Conservation (phyloP, 2,888 invertebrate genomes). For the Acrobasis consociella region DNA sequence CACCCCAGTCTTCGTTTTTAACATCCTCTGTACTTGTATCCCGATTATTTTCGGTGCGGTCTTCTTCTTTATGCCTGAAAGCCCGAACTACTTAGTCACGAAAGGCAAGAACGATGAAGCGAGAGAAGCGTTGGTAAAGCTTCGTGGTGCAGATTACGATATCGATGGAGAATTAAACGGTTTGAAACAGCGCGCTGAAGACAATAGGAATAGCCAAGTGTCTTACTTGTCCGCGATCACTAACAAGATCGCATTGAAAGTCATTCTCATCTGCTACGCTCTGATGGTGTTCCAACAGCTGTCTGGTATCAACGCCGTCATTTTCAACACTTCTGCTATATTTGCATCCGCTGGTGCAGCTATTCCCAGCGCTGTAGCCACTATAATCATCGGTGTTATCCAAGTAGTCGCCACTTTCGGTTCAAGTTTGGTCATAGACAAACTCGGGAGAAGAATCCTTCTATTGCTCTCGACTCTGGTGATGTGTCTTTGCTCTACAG, state of each 20-base stretch:
- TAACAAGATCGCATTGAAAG: constrained; percentile 85
- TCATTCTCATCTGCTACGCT: constrained; percentile 87
- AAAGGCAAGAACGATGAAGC: constrained; percentile 86
- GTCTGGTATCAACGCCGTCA: constrained; percentile 91
- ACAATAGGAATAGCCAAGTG: constrained; percentile 75
- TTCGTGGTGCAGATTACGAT: constrained; percentile 89
- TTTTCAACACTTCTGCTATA: constrained; percentile 90
- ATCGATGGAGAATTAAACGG: constrained; percentile 85
- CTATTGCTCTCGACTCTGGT: constrained; percentile 87
- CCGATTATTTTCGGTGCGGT: constrained; percentile 87
- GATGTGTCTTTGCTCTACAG: constrained; percentile 87
- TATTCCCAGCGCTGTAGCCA: constrained; percentile 83
- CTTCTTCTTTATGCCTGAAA: constrained; percentile 94
- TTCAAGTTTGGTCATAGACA: constrained; percentile 91
- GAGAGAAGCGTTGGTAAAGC: constrained; percentile 84
- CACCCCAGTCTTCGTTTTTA: constrained; percentile 81
- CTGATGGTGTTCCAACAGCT: constrained; percentile 96
- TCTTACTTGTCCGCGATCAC: constrained; percentile 82
- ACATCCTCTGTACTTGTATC: constrained; percentile 85
- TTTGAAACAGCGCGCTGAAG: constrained; percentile 81
- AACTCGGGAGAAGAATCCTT: constrained; percentile 89
- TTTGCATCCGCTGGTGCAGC: constrained; percentile 85
- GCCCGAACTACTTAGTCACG: constrained; percentile 88
- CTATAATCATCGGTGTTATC: constrained; percentile 92
- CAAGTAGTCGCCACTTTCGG: constrained; percentile 90